A percentile compares a stretch with the other conserved stretches of the same genome.
Conservation (phyloP, 2,797 vertebrate species). For the Todus mexicanus region DNA sequence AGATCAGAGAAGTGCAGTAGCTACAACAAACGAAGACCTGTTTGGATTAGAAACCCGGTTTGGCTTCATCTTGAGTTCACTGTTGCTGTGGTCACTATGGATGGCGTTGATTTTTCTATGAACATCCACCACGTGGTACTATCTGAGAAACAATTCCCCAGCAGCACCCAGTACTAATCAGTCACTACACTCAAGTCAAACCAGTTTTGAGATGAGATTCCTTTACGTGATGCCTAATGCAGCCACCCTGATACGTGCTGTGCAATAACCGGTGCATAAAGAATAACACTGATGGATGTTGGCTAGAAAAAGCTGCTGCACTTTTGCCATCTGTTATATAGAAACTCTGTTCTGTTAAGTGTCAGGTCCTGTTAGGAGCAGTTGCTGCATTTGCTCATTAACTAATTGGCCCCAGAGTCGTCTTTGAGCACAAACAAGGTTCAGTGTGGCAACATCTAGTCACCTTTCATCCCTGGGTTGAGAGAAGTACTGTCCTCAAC, state of each 20-base stretch:
- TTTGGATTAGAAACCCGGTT: background rate
- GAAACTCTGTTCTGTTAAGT: background rate
- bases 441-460: background rate
- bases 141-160: background rate
- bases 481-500: background rate
- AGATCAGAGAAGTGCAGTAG: background rate
- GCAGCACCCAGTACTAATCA: background rate
- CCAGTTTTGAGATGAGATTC: background rate
- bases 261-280: background rate
- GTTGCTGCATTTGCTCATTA: background rate
- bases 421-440: background rate
- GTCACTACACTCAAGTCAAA: background rate
- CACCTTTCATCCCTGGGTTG: background rate
- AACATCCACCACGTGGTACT: background rate
- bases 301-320: background rate
- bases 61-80: background rate
- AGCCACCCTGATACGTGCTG: accelerated
- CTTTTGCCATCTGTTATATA: background rate
- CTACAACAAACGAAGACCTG: background rate
- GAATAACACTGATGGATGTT: background rate
- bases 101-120: background rate
- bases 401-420: background rate
- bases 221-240: background rate
- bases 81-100: background rate
- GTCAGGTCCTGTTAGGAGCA: background rate